Percentiles rank a stretch among this genome's conserved stretches.
Conservation (phyloP, 1,140 invertebrate species). For the Cherax destructor region DNA sequence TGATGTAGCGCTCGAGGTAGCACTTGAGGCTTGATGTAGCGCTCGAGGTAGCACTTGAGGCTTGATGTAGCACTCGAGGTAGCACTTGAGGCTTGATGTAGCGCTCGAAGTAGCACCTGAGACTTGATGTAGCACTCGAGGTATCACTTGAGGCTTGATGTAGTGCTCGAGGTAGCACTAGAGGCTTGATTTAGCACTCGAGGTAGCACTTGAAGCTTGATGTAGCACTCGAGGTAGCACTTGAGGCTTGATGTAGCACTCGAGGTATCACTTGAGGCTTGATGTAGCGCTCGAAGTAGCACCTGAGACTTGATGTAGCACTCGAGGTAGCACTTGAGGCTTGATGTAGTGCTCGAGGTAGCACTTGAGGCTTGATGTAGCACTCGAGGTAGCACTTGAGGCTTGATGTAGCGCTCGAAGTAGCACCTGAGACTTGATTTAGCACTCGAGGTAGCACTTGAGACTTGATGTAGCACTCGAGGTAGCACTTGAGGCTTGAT, state of each 20-base stretch:
- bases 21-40: too few relatives aligned
- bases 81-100: too few relatives aligned
- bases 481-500: too few relatives aligned
- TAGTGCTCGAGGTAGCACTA: neutral
- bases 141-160: neutral
- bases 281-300: neutral
- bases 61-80: neutral
- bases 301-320: neutral
- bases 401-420: neutral
- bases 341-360: too few relatives aligned
- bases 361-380: neutral
- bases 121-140: neutral
- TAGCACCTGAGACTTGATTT: neutral
- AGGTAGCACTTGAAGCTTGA: neutral
- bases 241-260: neutral
- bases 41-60: neutral
- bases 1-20: neutral
- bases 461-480: neutral
- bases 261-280: too few relatives aligned
- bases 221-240: neutral
- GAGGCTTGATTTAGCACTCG: too few relatives aligned
- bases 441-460: neutral
- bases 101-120: neutral
- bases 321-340: too few relatives aligned
- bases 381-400: neutral